These are phyloP conservation scores for Drosophila stalkeri DNA, from an alignment of 2,888 invertebrate genomes.

Conservation along the genomic window DNA sequence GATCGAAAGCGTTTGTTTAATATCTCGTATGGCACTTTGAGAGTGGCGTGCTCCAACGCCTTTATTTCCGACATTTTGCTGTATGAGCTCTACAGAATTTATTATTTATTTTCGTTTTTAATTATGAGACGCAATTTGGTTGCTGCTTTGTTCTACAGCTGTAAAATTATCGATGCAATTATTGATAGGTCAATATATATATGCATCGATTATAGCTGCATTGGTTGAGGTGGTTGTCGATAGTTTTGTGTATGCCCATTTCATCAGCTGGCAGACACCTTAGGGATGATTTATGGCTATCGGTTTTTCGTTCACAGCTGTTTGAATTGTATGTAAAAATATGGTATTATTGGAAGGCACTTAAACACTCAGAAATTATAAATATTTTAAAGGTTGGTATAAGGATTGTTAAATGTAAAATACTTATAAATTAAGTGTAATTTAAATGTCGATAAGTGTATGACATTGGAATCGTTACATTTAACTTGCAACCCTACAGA, in stretches of 20 bases:
- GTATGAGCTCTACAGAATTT: not conserved
- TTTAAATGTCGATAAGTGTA: not conserved
- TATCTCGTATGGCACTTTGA: conserved; percentile 99
- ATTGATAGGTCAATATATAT: conserved; percentile 11
- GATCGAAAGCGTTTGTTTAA: conserved; percentile 98
- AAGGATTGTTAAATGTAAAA: not conserved
- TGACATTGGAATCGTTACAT: conserved; percentile 7
- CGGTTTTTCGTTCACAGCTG: not conserved
- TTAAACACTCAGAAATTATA: not conserved
- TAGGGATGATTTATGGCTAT: not conserved
- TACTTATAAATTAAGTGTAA: not conserved
- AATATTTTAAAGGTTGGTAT: not conserved
- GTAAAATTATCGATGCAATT: conserved; percentile 46
- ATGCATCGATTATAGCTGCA: conserved; percentile 11
- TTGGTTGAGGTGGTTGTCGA: conserved; percentile 10
- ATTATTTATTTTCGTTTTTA: conserved; percentile 49
- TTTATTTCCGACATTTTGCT: conserved; percentile 94
- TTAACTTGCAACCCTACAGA: conserved; percentile 26
- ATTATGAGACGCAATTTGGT: conserved; percentile 52
- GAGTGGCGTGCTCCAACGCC: conserved; percentile 97
- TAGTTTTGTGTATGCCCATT: not conserved
- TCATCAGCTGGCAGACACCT: not conserved
- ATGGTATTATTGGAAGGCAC: no score
- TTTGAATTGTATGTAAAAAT: not conserved
- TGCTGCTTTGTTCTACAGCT: conserved; percentile 56